phyloP scores from a whole-genome alignment of 2,797 vertebrate species.

The Coregonus sp. region DNA sequence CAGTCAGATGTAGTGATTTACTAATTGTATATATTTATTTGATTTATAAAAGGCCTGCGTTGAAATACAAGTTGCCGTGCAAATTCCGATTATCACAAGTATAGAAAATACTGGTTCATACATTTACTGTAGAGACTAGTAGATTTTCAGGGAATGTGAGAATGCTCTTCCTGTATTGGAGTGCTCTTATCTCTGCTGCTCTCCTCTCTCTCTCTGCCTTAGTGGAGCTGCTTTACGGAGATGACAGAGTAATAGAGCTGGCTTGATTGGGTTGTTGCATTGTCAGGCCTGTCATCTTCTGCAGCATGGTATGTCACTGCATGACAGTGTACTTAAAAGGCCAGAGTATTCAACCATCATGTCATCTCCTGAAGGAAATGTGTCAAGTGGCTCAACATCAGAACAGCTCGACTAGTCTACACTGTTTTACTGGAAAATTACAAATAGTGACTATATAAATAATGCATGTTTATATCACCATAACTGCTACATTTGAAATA shows the following conservation, averaged over 20 bases:
- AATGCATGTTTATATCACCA: neutral
- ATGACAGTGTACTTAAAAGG: conserved; percentile 49
- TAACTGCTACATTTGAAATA: neutral
- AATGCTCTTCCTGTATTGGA: neutral
- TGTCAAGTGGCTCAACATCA: conserved; percentile 37
- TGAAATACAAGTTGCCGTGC: neutral
- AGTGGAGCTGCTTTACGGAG: conserved; percentile 36
- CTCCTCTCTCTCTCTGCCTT: neutral
- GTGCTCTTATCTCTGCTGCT: neutral
- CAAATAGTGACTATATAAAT: neutral
- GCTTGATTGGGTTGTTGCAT: conserved; percentile 54
- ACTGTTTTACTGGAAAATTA: neutral
- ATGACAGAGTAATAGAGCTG: conserved; percentile 53
- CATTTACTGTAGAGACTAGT: too few species aligned
- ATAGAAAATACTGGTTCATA: too few species aligned
- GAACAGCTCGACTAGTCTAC: neutral
- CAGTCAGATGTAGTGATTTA: neutral
- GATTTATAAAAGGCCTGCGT: neutral
- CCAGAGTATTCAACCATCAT: conserved; percentile 19
- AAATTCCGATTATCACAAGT: neutral
- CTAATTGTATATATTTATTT: neutral
- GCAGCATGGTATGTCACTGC: conserved; percentile 15
- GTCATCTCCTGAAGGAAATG: conserved; percentile 18
- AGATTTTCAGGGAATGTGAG: too few species aligned
- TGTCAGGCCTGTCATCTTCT: conserved; percentile 52